Evolutionary conservation across 1,140 invertebrate species (phyloP), one percentile per base, ranked within the genome.

Genomic region (Tachypleus tridentatus): DNA sequence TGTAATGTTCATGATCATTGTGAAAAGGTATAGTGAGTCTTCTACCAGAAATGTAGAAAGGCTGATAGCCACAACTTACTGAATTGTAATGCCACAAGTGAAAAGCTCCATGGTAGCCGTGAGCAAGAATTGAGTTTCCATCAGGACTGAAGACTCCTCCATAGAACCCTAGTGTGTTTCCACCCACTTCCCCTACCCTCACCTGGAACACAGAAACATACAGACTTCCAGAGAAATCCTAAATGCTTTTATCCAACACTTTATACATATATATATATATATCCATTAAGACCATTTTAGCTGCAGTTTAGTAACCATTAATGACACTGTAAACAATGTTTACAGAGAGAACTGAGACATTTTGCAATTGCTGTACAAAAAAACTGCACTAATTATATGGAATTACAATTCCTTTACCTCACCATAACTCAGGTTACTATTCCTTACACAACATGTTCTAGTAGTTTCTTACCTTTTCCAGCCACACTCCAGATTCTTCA

Each of bases 91-190:
- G 78, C 96, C 96, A 98, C n/a, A 93, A 82, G 76, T 98, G 91
- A 72, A 98, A 87, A 1, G 91, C 89, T 29, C 95, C 96, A 75
- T 93, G 87, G 74, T 91, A 96, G 11, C 91, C 88, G 77, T 96
- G 86, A 4, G 84, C 91, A 62, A 97, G 74, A 49, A 98, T 86
- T 4, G 80, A 80, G 9, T 79, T 73, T 7, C 88, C 90, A 73
- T 83, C 76, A 0, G 82, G 79, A 61, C 82, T 81, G 76, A 95
- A 93, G 72, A 87, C 83, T 54, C 87, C 88, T 0, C 92, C 91
- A 76, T 90, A 95, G 76, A 96, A 95, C 0, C 94, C 95, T 49
- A 95, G 77, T 3, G 87, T 91, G 75, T 93, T 95, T 3, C 94
- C 95, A 11, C 94, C 95, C 47, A 98, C 87, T 78, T 95, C 85